Evolutionary conservation across 2,113 vertebrate genomes (phyloP).

Genomic region (Cromileptes altivelis): DNA sequence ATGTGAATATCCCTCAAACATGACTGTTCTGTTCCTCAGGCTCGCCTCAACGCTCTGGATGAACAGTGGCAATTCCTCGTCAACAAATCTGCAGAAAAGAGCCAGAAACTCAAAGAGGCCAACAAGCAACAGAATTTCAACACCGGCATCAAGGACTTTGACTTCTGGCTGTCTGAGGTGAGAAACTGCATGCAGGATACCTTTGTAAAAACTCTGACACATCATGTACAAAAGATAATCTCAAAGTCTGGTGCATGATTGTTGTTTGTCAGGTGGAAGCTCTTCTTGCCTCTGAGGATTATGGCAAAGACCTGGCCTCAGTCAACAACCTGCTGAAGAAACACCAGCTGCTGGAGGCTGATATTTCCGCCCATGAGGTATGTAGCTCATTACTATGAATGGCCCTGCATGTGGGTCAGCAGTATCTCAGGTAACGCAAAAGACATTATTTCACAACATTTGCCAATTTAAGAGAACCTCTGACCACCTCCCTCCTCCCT

Average conservation of each 20-base stretch:
- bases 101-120: conserved; percentile 98
- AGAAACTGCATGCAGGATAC: not conserved
- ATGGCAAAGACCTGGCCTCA: conserved; percentile 97
- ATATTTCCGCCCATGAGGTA: conserved; percentile 98
- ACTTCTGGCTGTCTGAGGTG: conserved; percentile 99
- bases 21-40: conserved; percentile 75
- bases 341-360: conserved; percentile 96
- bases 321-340: conserved; percentile 99
- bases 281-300: conserved; percentile 97
- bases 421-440: not conserved
- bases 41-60: conserved; percentile 91
- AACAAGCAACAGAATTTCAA: conserved; percentile 99
- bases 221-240: fast-evolving
- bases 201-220: not conserved
- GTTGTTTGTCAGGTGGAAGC: conserved; percentile 91
- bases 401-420: conserved; percentile 3
- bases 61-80: conserved; percentile 99
- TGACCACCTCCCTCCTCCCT: not conserved
- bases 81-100: conserved; percentile 98
- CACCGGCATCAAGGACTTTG: conserved; percentile 99
- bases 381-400: not conserved
- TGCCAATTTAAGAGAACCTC: not conserved
- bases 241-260: not conserved
- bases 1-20: not conserved
- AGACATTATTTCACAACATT: not conserved